Base-by-base conservation (phyloP, 1,140 invertebrate genomes). In the Colletes gigas region DNA sequence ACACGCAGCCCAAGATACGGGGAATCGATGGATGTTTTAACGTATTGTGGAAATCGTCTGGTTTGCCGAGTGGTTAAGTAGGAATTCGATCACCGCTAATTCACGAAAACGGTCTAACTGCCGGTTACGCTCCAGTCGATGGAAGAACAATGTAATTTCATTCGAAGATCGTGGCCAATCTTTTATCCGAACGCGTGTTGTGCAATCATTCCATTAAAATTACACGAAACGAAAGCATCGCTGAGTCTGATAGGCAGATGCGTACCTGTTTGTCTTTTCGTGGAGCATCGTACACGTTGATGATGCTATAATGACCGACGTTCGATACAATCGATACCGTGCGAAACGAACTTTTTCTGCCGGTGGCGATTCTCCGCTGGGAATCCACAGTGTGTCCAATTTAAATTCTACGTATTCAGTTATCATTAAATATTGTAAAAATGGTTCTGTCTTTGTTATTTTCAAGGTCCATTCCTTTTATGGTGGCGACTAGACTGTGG, bases 151-250 rank as follows among this genome's bases (percentile, higher is more conserved):
- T 79, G 63, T 70, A 87, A 87, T 87, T 84, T 87, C 78, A 81
- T 60, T 66, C 54, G 69, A 54, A 19, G 60, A 65, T 79, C 50
- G 65, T 39, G 50, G 60, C 41, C 21, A 39, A 65, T 19, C 41
- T 52, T 54, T 84, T 84, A 84, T 86, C 77, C 52, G 57, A 39
- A 47, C 47, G 73, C 72, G 82, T 73, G 67, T 78, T 41, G 71
- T 84, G 63, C 60, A 83, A 85, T 87, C 82, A 84, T 77, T 78
- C 82, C 78, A 87, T 87, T 87, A 87, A 87, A 87, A 87, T 84
- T 87, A 79, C 82, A 78, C 75, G 71, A 82, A 63, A 71, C 78
- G 71, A 82, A 63, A 71, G 66, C 78, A 71, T 75, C 66, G 78
- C 67, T 39, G 15, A 19, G 44, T 9, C 47, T 47, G 81, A 72